These are phyloP conservation scores for Caenorhabditis wallacei DNA, from an alignment of 2,888 invertebrate species.

Conservation along the genomic window DNA sequence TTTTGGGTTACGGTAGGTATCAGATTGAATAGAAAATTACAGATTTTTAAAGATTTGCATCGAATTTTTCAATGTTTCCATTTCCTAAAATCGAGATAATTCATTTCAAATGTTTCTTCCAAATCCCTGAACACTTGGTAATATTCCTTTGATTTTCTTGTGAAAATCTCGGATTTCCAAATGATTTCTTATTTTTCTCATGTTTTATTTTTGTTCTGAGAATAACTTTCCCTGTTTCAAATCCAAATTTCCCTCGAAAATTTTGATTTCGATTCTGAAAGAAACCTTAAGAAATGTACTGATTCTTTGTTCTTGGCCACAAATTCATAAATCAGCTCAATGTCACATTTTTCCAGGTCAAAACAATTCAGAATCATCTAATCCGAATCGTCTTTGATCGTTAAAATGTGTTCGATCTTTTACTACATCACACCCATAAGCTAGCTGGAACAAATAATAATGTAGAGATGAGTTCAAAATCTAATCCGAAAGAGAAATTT, in stretches of 20 bases:
- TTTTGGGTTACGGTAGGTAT: background rate
- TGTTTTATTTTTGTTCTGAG: constrained; percentile 9
- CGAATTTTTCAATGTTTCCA: too few relatives aligned
- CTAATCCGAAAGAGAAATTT: constrained; percentile 12
- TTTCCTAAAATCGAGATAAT: too few relatives aligned
- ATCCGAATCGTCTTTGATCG: constrained; percentile 37
- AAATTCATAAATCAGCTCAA: constrained; percentile 4
- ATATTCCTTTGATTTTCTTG: background rate
- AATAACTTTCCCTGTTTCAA: background rate
- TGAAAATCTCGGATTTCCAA: background rate
- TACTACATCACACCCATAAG: constrained; percentile 24
- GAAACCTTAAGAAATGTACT: background rate
- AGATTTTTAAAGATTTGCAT: too few relatives aligned
- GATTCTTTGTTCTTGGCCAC: background rate
- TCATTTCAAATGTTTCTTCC: too few relatives aligned
- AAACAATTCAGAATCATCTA: constrained; percentile 12
- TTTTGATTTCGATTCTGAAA: too few relatives aligned
- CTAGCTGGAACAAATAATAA: too few relatives aligned
- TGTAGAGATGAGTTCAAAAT: constrained; percentile 21
- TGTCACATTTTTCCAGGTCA: background rate
- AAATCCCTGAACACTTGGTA: too few relatives aligned
- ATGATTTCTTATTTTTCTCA: background rate
- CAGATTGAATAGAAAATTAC: background rate
- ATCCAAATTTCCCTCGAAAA: background rate
- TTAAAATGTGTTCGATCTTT: constrained; percentile 19